Conservation (phyloP, 2,888 invertebrate species). For the Xiphydria camelus region DNA sequence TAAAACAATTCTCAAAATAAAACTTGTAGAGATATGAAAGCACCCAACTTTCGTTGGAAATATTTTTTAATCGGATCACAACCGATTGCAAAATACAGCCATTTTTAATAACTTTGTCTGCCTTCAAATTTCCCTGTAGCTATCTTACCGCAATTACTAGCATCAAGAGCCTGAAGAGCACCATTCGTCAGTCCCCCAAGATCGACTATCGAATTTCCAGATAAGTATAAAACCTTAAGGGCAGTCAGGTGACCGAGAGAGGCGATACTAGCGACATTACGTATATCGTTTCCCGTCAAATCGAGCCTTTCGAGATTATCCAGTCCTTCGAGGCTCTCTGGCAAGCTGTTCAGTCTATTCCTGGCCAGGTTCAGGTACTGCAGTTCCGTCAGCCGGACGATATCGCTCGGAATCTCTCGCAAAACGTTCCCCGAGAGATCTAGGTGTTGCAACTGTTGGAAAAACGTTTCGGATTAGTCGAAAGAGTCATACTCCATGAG, state of each 20-base stretch:
- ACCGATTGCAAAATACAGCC: neutral
- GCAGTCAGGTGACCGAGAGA: conserved; percentile 48
- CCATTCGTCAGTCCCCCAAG: conserved; percentile 65
- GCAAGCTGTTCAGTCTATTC: conserved; percentile 62
- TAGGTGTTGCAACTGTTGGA: conserved; percentile 66
- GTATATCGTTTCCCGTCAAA: conserved; percentile 67
- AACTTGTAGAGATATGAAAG: no score
- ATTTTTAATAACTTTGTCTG: no score
- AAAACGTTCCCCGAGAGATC: conserved; percentile 69
- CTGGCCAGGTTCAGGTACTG: conserved; percentile 62
- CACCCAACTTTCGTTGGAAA: no score
- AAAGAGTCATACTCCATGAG: no score
- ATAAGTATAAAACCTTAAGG: conserved; percentile 67
- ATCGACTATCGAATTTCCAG: conserved; percentile 64
- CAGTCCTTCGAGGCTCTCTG: conserved; percentile 61
- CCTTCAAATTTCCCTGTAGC: no score
- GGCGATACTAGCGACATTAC: conserved; percentile 54
- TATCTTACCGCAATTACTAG: conserved; percentile 68
- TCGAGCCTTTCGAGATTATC: conserved; percentile 64
- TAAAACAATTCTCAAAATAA: no score
- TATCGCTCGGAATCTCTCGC: conserved; percentile 59
- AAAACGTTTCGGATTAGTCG: conserved; percentile 24
- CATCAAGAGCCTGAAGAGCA: conserved; percentile 64
- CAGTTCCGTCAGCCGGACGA: conserved; percentile 54
- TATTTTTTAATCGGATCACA: no score